These are phyloP conservation scores for Nasonia oneida DNA, from an alignment of 2,888 invertebrate species.

Conservation along the genomic window DNA sequence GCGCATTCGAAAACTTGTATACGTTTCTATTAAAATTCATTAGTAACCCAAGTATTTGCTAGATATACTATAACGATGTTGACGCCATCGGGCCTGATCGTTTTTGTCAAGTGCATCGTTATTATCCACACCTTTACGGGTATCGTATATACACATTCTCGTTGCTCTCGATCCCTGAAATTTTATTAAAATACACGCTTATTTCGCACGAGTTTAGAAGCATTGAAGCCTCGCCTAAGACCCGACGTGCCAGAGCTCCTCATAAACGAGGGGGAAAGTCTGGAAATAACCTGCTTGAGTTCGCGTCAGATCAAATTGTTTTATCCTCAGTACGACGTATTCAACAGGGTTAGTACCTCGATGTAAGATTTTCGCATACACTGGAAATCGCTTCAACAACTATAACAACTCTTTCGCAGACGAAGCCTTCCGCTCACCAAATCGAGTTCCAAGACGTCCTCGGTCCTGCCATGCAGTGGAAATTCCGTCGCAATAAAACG, in stretches of 20 bases:
- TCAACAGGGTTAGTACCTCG: not conserved
- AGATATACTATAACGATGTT: not conserved
- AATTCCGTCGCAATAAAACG: constrained; percentile 7
- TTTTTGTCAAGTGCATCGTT: not conserved
- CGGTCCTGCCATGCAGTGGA: not conserved
- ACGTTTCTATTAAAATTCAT: not conserved
- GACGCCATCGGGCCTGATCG: not conserved
- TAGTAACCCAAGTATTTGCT: not conserved
- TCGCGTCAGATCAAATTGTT: not conserved
- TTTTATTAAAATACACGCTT: not conserved
- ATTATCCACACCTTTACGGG: not conserved
- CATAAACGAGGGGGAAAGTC: not conserved
- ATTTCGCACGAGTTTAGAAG: not conserved
- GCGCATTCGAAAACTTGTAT: not conserved
- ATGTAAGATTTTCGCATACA: not conserved
- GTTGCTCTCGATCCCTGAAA: not conserved
- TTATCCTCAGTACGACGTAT: not conserved
- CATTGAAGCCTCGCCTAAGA: not conserved
- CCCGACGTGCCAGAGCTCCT: not conserved
- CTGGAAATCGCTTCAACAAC: not conserved
- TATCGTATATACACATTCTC: not conserved
- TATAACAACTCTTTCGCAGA: not conserved
- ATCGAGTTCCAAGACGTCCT: not conserved
- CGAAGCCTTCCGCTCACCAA: not conserved
- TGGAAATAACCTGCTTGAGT: constrained; percentile 6